Evolutionary conservation across 1,140 invertebrate species (phyloP).

Genomic region (Tetraneura akinire): DNA sequence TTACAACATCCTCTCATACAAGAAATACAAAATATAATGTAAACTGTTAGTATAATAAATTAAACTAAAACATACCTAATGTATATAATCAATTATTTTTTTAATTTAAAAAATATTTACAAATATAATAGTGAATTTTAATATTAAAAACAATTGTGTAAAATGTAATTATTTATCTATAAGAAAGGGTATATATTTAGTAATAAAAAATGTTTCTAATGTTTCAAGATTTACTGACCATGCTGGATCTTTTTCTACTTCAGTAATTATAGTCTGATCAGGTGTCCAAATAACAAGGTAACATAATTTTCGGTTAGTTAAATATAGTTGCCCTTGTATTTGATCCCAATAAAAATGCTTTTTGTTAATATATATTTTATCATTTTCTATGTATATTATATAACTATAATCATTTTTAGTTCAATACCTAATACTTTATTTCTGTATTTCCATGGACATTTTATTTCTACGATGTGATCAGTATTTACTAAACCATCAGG

Average conservation of each 20-base stretch:
- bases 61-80: too few species aligned
- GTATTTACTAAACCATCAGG: constrained; percentile 26
- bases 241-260: background rate
- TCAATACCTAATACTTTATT: constrained; percentile 14
- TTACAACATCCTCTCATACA: background rate
- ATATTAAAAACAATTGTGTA: too few species aligned
- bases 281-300: constrained; percentile 18
- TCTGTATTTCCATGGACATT: constrained; percentile 14
- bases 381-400: background rate
- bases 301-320: constrained; percentile 3
- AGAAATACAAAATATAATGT: too few species aligned
- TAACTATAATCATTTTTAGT: background rate
- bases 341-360: constrained; percentile 16
- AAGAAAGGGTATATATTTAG: background rate
- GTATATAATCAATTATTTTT: too few species aligned
- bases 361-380: constrained; percentile 10
- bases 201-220: background rate
- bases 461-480: constrained; percentile 15
- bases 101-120: too few species aligned
- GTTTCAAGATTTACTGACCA: background rate
- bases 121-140: too few species aligned
- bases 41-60: too few species aligned
- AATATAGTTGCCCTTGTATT: constrained; percentile 33
- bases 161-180: too few species aligned
- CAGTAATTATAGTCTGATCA: background rate